Percentiles rank a stretch among this genome's conserved stretches.
phyloP scores from a whole-genome alignment of 2,113 vertebrate species.

The Syrrhaptes paradoxus region DNA sequence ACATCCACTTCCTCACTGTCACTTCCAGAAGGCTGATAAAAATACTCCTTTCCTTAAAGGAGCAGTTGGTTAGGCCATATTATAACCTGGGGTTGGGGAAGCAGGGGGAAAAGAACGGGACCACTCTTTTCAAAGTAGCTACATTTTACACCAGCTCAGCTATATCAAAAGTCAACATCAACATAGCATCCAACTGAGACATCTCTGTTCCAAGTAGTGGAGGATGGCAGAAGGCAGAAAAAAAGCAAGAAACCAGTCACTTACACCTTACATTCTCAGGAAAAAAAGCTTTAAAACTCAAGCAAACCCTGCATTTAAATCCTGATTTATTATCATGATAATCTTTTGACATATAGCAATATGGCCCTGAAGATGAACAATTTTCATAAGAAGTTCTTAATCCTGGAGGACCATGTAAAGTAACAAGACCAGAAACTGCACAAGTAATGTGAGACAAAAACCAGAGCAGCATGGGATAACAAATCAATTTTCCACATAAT shows the following conservation, averaged over 20 bases:
- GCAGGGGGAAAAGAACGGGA: background rate
- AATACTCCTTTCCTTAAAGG: background rate
- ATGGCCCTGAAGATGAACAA: background rate
- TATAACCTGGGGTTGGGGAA: background rate
- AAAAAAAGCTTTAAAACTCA: background rate
- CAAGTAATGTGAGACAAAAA: background rate
- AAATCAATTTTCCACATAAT: background rate
- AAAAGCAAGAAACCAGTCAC: background rate
- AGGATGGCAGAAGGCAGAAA: background rate
- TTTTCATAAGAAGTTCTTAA: background rate
- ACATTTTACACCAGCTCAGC: background rate
- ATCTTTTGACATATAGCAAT: background rate
- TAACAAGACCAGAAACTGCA: background rate
- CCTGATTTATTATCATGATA: background rate
- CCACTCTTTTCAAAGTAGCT: background rate
- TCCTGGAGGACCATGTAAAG: background rate
- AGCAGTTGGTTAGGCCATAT: background rate
- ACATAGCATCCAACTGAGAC: background rate
- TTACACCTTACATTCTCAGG: background rate
- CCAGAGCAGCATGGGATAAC: background rate
- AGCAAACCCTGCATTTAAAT: background rate
- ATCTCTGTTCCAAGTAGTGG: background rate
- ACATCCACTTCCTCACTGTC: background rate
- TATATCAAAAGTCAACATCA: background rate
- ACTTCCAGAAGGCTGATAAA: background rate